These are phyloP conservation scores for Zelostemma sp. DNA, from an alignment of 1,140 invertebrate species.

Conservation along the genomic window DNA sequence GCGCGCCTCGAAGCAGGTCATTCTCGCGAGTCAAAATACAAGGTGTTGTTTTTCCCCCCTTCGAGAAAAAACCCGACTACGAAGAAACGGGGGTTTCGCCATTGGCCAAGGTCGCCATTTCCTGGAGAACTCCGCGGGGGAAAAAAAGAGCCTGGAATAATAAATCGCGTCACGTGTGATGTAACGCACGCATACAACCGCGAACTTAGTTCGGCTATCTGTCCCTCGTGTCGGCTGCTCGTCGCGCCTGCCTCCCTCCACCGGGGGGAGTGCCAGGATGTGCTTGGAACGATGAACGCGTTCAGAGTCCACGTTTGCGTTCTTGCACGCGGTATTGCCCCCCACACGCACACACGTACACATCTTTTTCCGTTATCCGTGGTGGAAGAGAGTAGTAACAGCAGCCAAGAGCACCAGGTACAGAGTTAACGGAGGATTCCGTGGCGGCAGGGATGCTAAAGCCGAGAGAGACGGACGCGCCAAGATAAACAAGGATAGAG, in stretches of 20 bases:
- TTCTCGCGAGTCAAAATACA: no score
- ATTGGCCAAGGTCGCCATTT: no score
- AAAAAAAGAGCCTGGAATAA: no score
- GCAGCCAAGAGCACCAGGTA: constrained; percentile 41
- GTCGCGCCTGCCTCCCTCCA: constrained; percentile 54
- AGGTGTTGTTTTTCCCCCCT: no score
- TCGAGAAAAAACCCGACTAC: no score
- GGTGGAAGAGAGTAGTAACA: constrained; percentile 23
- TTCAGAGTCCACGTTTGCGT: constrained; percentile 52
- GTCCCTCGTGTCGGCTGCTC: constrained; percentile 50
- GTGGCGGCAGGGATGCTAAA: constrained; percentile 17
- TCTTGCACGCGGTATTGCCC: constrained; percentile 31
- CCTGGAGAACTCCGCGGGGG: no score
- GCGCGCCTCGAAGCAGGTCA: no score
- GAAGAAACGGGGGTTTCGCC: no score
- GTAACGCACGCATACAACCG: constrained; percentile 39
- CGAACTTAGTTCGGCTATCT: constrained; percentile 45
- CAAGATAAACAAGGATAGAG: constrained; percentile 28
- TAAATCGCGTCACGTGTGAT: constrained; percentile 39
- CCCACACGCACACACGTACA: constrained; percentile 17
- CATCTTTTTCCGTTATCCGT: constrained; percentile 52
- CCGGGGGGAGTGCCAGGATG: constrained; percentile 68
- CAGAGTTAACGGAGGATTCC: constrained; percentile 63
- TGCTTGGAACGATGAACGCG: constrained; percentile 67
- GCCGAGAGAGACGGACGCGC: constrained; percentile 14